Evolutionary conservation across 1,140 invertebrate genomes (phyloP).

Genomic region (Riptortus pedestris): DNA sequence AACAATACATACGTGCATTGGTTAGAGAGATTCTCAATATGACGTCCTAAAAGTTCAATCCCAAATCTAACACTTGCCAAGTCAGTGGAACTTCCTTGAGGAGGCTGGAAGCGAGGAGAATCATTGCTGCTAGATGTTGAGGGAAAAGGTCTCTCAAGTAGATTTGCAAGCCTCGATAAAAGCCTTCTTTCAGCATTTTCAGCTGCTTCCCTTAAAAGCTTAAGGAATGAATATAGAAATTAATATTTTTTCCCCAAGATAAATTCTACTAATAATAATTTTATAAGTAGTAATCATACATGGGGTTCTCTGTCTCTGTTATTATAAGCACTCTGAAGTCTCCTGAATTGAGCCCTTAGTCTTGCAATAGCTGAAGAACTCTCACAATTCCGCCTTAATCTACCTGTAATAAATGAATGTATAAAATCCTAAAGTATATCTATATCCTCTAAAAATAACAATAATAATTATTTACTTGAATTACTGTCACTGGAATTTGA

Average conservation of each 20-base stretch:
- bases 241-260: background rate
- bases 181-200: conserved; percentile 28
- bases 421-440: background rate
- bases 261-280: too few species aligned
- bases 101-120: conserved; percentile 19
- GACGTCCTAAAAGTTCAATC: conserved; percentile 37
- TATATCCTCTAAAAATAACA: background rate
- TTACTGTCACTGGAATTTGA: conserved; percentile 12
- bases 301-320: conserved; percentile 23
- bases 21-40: conserved; percentile 40
- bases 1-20: conserved; percentile 35
- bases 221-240: background rate
- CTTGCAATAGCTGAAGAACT: conserved; percentile 24
- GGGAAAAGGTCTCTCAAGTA: conserved; percentile 22
- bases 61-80: conserved; percentile 33
- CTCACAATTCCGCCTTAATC: conserved; percentile 7
- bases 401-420: conserved; percentile 1
- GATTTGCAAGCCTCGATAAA: conserved; percentile 23
- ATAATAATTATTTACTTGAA: conserved; percentile 1
- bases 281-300: conserved; percentile 12
- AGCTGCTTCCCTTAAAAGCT: conserved; percentile 25
- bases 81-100: conserved; percentile 25
- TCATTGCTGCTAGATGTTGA: background rate
- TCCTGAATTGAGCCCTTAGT: conserved; percentile 25
- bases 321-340: conserved; percentile 26